phyloP scores from a whole-genome alignment of 2,113 vertebrate genomes.

The Hippopotamus amphibius region DNA sequence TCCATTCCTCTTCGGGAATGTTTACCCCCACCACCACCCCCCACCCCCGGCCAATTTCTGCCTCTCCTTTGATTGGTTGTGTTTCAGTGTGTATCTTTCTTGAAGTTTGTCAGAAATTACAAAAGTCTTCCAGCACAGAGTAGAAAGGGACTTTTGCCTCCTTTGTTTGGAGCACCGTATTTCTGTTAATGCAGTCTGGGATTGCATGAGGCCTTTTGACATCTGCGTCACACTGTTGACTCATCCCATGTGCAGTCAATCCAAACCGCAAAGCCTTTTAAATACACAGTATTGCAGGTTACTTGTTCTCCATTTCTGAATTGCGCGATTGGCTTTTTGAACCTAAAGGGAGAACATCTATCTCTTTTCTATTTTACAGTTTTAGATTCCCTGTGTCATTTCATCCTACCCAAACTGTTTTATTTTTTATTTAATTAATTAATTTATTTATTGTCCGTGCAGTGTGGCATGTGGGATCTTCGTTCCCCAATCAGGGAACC shows the following conservation, averaged over 20 bases:
- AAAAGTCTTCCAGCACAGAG: neutral
- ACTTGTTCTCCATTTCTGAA: constrained; percentile 25
- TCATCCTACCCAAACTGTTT: neutral
- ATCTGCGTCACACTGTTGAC: neutral
- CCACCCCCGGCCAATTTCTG: neutral
- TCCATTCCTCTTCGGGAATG: neutral
- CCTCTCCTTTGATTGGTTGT: neutral
- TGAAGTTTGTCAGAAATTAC: constrained; percentile 59
- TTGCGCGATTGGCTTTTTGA: neutral
- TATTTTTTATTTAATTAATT: no score
- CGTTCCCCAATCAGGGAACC: no score
- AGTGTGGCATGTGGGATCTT: no score
- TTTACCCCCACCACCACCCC: neutral
- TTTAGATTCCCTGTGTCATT: neutral
- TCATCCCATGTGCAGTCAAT: neutral
- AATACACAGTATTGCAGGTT: neutral
- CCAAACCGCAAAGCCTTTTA: neutral
- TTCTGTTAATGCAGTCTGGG: constrained; percentile 6
- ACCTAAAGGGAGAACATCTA: neutral
- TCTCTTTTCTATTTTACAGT: neutral
- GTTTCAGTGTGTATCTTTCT: constrained; percentile 44
- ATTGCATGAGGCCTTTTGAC: constrained; percentile 17
- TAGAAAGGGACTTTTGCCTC: constrained; percentile 53
- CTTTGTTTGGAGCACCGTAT: neutral
- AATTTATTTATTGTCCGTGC: no score